Evolutionary conservation across 2,797 vertebrate species (phyloP), one percentile per base, ranked within the genome.

Genomic region (Lepus oiostolus): DNA sequence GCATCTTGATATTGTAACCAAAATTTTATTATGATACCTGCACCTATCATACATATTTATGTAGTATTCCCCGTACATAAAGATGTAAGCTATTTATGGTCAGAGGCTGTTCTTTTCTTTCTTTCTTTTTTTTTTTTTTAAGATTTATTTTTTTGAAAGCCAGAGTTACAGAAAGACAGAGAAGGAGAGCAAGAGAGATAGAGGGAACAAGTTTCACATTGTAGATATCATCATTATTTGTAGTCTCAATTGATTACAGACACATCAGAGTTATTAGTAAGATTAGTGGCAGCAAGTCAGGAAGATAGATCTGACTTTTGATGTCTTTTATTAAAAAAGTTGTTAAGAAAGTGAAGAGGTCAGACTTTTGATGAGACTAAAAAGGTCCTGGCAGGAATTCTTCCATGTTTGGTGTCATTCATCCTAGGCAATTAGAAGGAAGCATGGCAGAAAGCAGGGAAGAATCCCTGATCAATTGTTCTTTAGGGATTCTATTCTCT

Each of bases 361-460:
- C 70, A 74, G 58, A 90, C 65, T 83, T 91, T 75, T 83, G n/a
- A 75, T 58, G 79, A 52, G 26, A 42, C 28, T 74, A 30, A 74
- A 89, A 52, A 21, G n/a, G 42, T 74, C 24, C n/a, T 22, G 47
- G 9, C n/a, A 52, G 42, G 4, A 19, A 26, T 70, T 74, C 35
- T 74, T 74, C 72, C 74, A 50, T 16, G 12, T 54, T 77, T 83
- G 63, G 68, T 83, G n/a, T n/a, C 24, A 22, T 35, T 9, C 38
- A 63, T 74, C n/a, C 68, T 24, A 70, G 68, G 38, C n/a, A 65
- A 17, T 12, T 65, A 52, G 30, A 74, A 38, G 58, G 42, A 65
- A 17, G 7, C 58, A 38, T 52, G 67, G 11, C 67, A 62, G 22
- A 71, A 35, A 71, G 62, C 26, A 52, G n/a, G 60, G 17, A 62